Percentiles rank a stretch among this genome's conserved stretches.
phyloP scores from a whole-genome alignment of 2,113 vertebrate species.

The cattle (Bos taurus) region DNA sequence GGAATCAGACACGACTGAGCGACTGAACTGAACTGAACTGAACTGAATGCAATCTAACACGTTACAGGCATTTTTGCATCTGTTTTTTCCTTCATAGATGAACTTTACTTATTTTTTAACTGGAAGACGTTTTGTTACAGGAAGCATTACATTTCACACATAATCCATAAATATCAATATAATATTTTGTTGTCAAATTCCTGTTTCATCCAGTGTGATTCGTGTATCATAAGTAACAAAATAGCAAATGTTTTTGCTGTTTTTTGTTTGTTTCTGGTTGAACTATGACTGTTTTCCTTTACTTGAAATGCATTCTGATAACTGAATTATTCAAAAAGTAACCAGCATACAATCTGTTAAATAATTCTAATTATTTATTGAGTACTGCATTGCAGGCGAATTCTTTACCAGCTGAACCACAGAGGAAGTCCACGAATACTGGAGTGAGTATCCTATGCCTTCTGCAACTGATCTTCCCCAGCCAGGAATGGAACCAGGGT shows the following conservation, averaged over 20 bases:
- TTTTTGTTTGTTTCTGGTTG: not conserved
- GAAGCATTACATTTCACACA: not conserved
- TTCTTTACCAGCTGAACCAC: not conserved
- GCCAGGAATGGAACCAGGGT: not conserved
- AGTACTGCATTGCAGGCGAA: rapidly evolving
- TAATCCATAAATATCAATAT: not conserved
- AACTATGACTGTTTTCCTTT: not conserved
- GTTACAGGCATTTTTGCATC: not conserved
- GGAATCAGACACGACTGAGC: no score
- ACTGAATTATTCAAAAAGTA: not conserved
- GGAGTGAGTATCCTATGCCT: not conserved
- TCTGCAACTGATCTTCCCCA: not conserved
- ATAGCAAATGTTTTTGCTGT: not conserved
- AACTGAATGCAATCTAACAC: not conserved
- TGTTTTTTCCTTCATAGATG: not conserved
- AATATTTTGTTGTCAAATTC: not conserved
- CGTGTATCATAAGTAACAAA: not conserved
- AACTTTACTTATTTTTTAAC: not conserved
- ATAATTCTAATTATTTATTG: not conserved
- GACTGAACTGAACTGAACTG: no score
- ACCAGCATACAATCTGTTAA: not conserved
- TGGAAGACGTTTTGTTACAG: not conserved
- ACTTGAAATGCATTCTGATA: not conserved
- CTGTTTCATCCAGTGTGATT: not conserved
- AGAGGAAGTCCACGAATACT: not conserved